phyloP scores from a whole-genome alignment of 2,113 vertebrate species.

The Chinchilla lanigera region DNA sequence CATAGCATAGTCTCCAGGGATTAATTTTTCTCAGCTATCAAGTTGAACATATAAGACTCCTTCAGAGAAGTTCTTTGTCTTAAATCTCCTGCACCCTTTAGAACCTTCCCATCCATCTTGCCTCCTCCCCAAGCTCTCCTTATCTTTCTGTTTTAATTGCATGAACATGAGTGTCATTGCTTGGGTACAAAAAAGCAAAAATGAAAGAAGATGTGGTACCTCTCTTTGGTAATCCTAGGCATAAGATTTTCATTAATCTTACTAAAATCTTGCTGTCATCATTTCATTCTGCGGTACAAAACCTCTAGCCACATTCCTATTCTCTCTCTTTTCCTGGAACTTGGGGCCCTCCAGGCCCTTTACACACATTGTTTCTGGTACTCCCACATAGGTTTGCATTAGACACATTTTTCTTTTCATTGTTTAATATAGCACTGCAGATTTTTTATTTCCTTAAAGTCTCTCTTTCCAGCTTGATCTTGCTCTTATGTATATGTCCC shows the following conservation, averaged over 20 bases:
- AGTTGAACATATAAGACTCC: background rate
- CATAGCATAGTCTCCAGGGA: background rate
- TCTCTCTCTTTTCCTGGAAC: slow-evolving; percentile 32
- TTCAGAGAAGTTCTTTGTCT: slow-evolving; percentile 54
- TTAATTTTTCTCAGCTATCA: slow-evolving; percentile 39
- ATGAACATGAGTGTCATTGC: background rate
- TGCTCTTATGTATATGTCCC: background rate
- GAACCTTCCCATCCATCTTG: background rate
- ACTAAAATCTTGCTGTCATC: slow-evolving; percentile 52
- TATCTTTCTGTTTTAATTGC: slow-evolving; percentile 47
- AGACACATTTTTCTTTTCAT: background rate
- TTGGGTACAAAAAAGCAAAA: background rate
- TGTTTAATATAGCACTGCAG: background rate
- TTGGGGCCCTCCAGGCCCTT: background rate
- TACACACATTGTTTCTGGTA: background rate
- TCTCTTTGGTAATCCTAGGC: slow-evolving; percentile 22
- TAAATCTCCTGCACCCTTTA: slow-evolving; percentile 18
- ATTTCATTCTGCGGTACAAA: slow-evolving; percentile 2
- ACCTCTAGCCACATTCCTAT: background rate
- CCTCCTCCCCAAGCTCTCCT: background rate
- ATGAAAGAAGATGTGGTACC: background rate
- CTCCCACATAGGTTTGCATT: background rate
- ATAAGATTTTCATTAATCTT: slow-evolving; percentile 53
- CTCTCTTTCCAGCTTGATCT: background rate
- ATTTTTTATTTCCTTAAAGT: slow-evolving; percentile 12